Evolutionary conservation across 2,888 invertebrate genomes (phyloP).

Genomic region (Dusona sp.): DNA sequence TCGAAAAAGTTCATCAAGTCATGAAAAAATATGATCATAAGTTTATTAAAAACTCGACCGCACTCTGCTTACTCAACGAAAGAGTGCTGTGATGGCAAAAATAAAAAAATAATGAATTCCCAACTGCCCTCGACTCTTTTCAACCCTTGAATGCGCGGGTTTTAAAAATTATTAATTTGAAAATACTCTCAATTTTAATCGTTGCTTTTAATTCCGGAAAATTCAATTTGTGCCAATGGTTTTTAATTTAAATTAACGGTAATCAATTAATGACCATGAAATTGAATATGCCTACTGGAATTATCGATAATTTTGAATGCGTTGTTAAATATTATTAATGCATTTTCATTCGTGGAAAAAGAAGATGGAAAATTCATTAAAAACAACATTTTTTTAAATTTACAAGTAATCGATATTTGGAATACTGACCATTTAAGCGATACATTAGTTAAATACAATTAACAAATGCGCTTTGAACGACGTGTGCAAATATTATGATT

Average conservation of each 20-base stretch:
- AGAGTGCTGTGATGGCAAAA: conserved; percentile 5
- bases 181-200: neutral
- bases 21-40: conserved; percentile 26
- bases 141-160: neutral
- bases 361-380: conserved; percentile 1
- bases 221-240: neutral
- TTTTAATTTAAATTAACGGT: too few species aligned
- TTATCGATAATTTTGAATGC: neutral
- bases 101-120: neutral
- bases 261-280: neutral
- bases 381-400: neutral
- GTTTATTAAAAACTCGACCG: conserved; percentile 33
- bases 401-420: neutral
- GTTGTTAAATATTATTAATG: neutral
- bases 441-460: conserved; percentile 37
- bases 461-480: conserved; percentile 13
- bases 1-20: conserved; percentile 37
- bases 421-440: conserved; percentile 31
- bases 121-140: neutral
- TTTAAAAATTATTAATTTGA: neutral
- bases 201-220: neutral
- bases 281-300: neutral
- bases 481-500: conserved; percentile 6
- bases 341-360: neutral
- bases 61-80: neutral